Conservation (phyloP, 2,113 vertebrate species). For the Notothenia rossii region DNA sequence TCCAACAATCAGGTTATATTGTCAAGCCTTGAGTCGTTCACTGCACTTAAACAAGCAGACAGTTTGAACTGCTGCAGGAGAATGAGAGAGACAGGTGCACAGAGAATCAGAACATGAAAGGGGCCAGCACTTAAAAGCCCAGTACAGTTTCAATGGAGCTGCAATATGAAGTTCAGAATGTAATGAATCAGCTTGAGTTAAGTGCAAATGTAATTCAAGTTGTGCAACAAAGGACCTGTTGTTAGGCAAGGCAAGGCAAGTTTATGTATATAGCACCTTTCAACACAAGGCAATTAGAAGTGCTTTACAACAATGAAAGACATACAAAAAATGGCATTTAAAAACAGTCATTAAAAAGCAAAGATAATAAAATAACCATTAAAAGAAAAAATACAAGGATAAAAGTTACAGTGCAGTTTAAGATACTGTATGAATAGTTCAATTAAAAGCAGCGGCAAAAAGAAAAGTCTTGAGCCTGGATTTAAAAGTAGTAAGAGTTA, state of each 20-base stretch:
- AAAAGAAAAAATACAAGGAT: no score
- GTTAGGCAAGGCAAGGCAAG: neutral
- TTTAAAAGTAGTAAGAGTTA: no score
- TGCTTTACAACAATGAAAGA: no score
- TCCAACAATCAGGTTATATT: slow-evolving; percentile 29
- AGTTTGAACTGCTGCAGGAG: slow-evolving; percentile 30
- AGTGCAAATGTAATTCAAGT: neutral
- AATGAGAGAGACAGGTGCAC: neutral
- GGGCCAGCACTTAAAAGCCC: neutral
- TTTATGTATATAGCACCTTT: no score
- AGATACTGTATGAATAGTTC: no score
- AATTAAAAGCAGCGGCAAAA: no score
- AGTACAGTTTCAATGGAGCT: neutral
- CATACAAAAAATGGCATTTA: no score
- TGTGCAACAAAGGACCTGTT: slow-evolving; percentile 1
- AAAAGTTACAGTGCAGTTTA: no score
- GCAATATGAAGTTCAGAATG: slow-evolving; percentile 17
- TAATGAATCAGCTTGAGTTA: slow-evolving; percentile 1
- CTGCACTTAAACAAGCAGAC: slow-evolving; percentile 9
- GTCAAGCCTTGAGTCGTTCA: slow-evolving; percentile 32
- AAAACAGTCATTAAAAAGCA: no score
- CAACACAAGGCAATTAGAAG: no score
- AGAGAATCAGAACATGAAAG: slow-evolving; percentile 1
- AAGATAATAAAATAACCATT: no score
- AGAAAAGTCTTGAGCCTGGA: no score